These are phyloP conservation scores for Poecilia wingei DNA, from an alignment of 2,797 vertebrate genomes.

Conservation along the genomic window DNA sequence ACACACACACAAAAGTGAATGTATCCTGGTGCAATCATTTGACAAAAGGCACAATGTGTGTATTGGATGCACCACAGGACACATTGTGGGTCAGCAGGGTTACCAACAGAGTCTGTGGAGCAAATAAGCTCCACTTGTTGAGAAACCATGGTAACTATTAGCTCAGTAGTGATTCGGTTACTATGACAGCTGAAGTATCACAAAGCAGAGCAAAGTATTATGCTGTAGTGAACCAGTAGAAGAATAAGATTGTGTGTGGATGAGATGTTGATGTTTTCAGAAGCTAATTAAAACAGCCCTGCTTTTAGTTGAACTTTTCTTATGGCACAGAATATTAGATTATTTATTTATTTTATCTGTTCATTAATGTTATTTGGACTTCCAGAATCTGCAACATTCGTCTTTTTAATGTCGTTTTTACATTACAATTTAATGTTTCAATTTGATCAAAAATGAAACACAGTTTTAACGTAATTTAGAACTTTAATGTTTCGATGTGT, in stretches of 20 bases:
- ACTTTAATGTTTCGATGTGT: background rate
- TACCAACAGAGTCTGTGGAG: slow-evolving; percentile 26
- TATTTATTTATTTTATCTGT: background rate
- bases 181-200: slow-evolving; percentile 60
- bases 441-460: background rate
- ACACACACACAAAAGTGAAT: background rate
- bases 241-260: slow-evolving; percentile 16
- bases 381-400: background rate
- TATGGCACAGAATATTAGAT: background rate
- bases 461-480: background rate
- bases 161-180: slow-evolving; percentile 51
- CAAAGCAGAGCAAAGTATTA: slow-evolving; percentile 13
- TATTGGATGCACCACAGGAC: slow-evolving; percentile 19
- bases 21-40: slow-evolving; percentile 10
- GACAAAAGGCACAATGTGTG: slow-evolving; percentile 27
- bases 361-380: background rate
- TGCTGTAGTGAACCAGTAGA: slow-evolving; percentile 4
- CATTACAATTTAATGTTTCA: background rate
- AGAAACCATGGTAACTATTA: slow-evolving; percentile 67
- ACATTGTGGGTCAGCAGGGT: slow-evolving; percentile 43
- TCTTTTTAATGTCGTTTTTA: background rate
- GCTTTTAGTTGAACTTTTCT: background rate
- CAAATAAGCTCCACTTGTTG: slow-evolving; percentile 36
- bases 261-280: background rate
- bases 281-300: background rate